phyloP scores from a whole-genome alignment of 92 coral and sea anemone genomes.

The Bergia sp. region DNA sequence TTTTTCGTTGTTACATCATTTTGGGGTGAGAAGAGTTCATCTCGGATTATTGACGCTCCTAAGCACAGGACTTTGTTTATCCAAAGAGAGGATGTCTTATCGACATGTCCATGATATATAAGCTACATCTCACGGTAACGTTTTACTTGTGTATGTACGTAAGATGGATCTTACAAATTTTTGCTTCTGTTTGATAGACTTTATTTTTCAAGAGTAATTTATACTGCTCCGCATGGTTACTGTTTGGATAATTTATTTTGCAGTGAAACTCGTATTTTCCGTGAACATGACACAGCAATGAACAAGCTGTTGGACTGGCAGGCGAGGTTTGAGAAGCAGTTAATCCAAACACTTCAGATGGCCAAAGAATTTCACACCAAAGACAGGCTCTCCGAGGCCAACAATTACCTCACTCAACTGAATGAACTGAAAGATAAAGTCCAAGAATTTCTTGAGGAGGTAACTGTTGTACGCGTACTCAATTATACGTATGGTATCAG shows the following conservation, averaged over 20 bases:
- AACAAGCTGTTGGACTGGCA: conserved; percentile 92
- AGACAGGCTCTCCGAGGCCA: conserved; percentile 93
- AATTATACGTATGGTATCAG: background rate
- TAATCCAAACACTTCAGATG: conserved; percentile 70
- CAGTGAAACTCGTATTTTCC: conserved; percentile 86
- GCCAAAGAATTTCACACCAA: conserved; percentile 85
- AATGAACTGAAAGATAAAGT: conserved; percentile 79
- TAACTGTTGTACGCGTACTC: background rate
- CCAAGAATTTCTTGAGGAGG: conserved; percentile 84
- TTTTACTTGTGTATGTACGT: too few relatives aligned
- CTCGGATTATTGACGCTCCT: too few relatives aligned
- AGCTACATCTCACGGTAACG: too few relatives aligned
- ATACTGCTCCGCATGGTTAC: background rate
- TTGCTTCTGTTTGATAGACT: background rate
- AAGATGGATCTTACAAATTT: too few relatives aligned
- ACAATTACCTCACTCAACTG: conserved; percentile 73
- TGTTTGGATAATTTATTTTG: background rate
- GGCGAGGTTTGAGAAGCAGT: conserved; percentile 82
- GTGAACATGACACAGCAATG: conserved; percentile 91
- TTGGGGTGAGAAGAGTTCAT: too few relatives aligned
- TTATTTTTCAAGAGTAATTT: background rate
- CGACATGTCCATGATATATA: too few relatives aligned
- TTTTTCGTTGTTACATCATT: too few relatives aligned
- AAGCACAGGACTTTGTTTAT: too few relatives aligned
- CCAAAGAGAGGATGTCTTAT: too few relatives aligned